A percentile compares a stretch with the other conserved stretches of the same genome.
Conservation (phyloP, 2,113 vertebrate species). For the Apodemus sylvaticus region DNA sequence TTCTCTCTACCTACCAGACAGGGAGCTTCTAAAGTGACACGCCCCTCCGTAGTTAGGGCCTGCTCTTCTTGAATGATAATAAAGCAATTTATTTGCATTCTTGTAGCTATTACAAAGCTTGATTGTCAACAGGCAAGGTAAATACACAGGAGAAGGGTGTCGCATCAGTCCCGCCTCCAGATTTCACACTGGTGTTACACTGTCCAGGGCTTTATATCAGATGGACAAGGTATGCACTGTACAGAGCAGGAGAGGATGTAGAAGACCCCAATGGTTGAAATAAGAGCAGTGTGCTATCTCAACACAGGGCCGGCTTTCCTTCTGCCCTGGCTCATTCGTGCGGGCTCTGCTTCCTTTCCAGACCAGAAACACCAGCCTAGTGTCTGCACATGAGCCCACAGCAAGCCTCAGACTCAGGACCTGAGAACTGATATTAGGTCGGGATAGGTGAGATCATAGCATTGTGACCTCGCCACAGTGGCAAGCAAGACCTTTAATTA, state of each 20-base stretch:
- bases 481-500: slow-evolving; percentile 22
- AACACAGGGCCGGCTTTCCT: slow-evolving; percentile 73
- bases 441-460: not conserved
- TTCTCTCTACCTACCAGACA: slow-evolving; percentile 39
- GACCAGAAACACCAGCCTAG: not conserved
- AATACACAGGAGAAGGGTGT: not conserved
- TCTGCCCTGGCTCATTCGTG: not conserved
- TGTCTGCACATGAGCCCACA: not conserved
- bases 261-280: slow-evolving; percentile 50
- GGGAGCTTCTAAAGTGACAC: not conserved
- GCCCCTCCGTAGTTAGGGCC: not conserved
- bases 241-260: not conserved
- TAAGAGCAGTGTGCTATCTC: slow-evolving; percentile 46
- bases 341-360: slow-evolving; percentile 28
- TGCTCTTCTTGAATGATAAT: slow-evolving; percentile 37
- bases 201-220: not conserved
- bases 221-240: not conserved
- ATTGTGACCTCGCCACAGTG: not conserved
- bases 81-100: not conserved
- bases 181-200: not conserved
- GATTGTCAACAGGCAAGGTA: not conserved
- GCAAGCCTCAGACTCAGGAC: not conserved
- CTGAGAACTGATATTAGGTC: not conserved
- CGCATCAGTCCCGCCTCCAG: not conserved
- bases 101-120: not conserved